Evolutionary conservation across 2,113 vertebrate species (phyloP).

Genomic region (Poecile atricapillus): DNA sequence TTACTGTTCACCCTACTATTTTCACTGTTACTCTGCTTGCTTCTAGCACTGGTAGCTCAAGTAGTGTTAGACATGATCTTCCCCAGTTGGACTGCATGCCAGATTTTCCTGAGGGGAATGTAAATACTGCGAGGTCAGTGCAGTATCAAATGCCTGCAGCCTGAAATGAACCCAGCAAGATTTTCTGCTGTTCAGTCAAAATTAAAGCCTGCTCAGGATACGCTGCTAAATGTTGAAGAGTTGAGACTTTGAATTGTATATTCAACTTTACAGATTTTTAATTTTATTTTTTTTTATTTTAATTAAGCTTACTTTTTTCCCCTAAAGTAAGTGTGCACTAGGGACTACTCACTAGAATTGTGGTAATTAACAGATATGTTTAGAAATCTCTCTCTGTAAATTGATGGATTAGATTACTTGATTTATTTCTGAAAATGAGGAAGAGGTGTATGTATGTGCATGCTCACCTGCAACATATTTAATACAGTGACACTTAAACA

Average conservation of each 20-base stretch:
- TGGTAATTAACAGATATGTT: background rate
- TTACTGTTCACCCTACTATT: background rate
- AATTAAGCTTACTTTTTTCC: background rate
- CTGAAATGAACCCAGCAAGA: conserved; percentile 38
- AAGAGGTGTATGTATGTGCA: background rate
- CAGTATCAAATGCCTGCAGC: conserved; percentile 41
- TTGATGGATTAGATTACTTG: background rate
- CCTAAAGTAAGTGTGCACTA: background rate
- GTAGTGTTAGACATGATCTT: background rate
- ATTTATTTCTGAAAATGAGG: background rate
- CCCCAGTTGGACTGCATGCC: conserved; percentile 16
- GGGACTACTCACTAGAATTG: rapidly evolving
- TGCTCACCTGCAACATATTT: background rate
- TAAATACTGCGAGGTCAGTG: conserved; percentile 48
- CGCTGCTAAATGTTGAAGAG: background rate
- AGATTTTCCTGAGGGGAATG: conserved; percentile 31
- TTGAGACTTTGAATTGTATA: background rate
- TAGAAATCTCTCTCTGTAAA: background rate
- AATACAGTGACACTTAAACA: background rate
- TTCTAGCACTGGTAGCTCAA: conserved; percentile 11
- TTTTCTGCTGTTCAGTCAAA: background rate
- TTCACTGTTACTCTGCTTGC: background rate
- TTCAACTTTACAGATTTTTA: background rate
- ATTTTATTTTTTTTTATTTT: background rate
- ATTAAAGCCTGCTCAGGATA: background rate